These are phyloP conservation scores for Sinodicranocentrus sp. DNA, from an alignment of 2,888 invertebrate species.

Conservation along the genomic window DNA sequence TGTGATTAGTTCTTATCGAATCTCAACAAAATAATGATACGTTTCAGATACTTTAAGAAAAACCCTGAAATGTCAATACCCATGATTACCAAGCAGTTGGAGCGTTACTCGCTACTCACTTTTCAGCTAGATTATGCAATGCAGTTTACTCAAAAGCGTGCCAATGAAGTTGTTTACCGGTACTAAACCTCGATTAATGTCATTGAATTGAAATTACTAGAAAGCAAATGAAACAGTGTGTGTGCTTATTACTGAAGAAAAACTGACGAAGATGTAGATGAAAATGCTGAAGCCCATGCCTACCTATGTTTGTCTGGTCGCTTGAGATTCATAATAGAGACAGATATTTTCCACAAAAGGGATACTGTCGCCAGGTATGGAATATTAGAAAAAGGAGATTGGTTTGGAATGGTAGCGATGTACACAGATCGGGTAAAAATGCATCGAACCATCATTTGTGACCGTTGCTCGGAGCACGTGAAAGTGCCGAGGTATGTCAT, in stretches of 20 bases:
- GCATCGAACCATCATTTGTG: conserved; percentile 52
- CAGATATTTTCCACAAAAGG: neutral
- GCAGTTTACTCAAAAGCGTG: conserved; percentile 17
- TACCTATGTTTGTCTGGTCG: conserved; percentile 55
- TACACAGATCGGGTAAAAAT: conserved; percentile 9
- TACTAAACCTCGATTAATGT: too few species aligned
- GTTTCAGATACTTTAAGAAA: conserved; percentile 22
- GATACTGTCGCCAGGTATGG: conserved; percentile 26
- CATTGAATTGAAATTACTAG: too few species aligned
- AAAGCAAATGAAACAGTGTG: too few species aligned
- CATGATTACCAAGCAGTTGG: neutral
- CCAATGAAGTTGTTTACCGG: conserved; percentile 47
- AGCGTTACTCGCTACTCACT: conserved; percentile 13
- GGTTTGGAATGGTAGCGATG: conserved; percentile 49
- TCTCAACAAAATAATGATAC: too few species aligned
- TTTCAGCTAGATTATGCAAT: conserved; percentile 34
- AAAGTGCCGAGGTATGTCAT: conserved; percentile 36
- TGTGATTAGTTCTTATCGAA: too few species aligned
- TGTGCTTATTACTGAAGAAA: neutral
- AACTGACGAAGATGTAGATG: too few species aligned
- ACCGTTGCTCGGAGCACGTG: conserved; percentile 31
- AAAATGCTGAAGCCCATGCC: conserved; percentile 3
- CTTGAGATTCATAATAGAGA: conserved; percentile 7
- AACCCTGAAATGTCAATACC: conserved; percentile 5
- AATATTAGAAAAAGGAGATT: conserved; percentile 51